A percentile compares a stretch with the other conserved stretches of the same genome.
Evolutionary conservation across 2,888 invertebrate genomes (phyloP).

Genomic region (Auanema freiburgensis): DNA sequence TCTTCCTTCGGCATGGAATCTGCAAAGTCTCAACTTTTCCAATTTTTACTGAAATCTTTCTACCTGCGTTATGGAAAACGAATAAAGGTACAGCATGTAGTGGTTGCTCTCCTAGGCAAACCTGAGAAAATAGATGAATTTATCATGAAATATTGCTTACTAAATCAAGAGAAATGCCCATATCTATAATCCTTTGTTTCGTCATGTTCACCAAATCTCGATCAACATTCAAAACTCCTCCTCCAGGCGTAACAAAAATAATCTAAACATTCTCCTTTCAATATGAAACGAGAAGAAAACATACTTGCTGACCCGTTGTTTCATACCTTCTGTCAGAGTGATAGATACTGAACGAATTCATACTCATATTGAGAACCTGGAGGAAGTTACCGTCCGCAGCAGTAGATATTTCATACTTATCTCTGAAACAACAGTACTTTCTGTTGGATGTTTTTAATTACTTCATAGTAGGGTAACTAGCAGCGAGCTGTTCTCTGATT

Average conservation of each 20-base stretch:
- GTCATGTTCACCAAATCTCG: slow-evolving; percentile 94
- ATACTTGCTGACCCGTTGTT: slow-evolving; percentile 86
- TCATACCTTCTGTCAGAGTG: slow-evolving; percentile 96
- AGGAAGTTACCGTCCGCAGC: slow-evolving; percentile 89
- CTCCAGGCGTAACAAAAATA: slow-evolving; percentile 95
- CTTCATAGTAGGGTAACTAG: slow-evolving; percentile 2
- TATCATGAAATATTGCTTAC: slow-evolving; percentile 65
- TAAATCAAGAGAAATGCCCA: slow-evolving; percentile 75
- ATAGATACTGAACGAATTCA: slow-evolving; percentile 81
- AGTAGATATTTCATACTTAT: slow-evolving; percentile 65
- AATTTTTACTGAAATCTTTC: not conserved
- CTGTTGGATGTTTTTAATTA: not conserved
- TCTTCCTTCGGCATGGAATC: slow-evolving; percentile 31
- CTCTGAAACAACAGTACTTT: slow-evolving; percentile 6
- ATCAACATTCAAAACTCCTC: slow-evolving; percentile 97
- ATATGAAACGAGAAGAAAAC: not conserved
- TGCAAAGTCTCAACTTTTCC: not conserved
- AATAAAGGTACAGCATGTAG: slow-evolving; percentile 94
- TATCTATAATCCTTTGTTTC: slow-evolving; percentile 96
- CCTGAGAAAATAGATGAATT: slow-evolving; percentile 17
- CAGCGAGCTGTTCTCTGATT: slow-evolving; percentile 12
- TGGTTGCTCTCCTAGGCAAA: slow-evolving; percentile 83
- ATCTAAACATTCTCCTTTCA: slow-evolving; percentile 67
- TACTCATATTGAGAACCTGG: slow-evolving; percentile 77
- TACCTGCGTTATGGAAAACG: slow-evolving; percentile 66